Evolutionary conservation across 1,140 invertebrate species (phyloP).

Genomic region (Tetragonula clypearis): DNA sequence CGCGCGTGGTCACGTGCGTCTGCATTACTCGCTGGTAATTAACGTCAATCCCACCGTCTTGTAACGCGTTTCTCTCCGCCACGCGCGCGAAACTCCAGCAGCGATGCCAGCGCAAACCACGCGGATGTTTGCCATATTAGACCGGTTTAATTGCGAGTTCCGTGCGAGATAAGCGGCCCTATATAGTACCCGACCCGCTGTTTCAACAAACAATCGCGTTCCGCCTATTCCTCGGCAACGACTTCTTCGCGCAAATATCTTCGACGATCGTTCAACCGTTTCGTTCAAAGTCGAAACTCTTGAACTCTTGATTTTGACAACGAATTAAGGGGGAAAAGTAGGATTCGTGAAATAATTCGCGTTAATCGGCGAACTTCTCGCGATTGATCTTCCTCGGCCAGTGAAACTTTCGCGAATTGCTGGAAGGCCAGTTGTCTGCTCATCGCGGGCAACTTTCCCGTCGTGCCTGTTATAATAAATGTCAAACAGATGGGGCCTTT

Average conservation of each 20-base stretch:
- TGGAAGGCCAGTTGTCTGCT: background rate
- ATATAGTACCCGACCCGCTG: too few species aligned
- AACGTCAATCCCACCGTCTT: slow-evolving; percentile 21
- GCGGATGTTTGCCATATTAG: slow-evolving; percentile 36
- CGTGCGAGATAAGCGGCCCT: background rate
- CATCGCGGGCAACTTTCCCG: background rate
- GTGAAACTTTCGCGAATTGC: background rate
- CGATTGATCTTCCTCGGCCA: background rate
- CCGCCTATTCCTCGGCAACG: too few species aligned
- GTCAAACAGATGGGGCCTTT: too few species aligned
- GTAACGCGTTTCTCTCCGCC: background rate
- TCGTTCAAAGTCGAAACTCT: too few species aligned
- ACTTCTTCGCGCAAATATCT: too few species aligned
- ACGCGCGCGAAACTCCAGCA: background rate
- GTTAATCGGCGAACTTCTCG: slow-evolving; percentile 21
- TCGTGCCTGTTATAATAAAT: too few species aligned
- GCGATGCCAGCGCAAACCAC: background rate
- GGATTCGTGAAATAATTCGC: too few species aligned
- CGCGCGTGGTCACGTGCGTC: slow-evolving; percentile 38
- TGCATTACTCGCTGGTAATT: slow-evolving; percentile 36
- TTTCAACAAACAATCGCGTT: too few species aligned
- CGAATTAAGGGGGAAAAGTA: background rate
- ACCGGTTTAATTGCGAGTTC: slow-evolving; percentile 20
- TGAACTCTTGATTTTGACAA: background rate
- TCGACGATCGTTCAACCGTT: too few species aligned